Evolutionary conservation across 2,113 vertebrate genomes (phyloP), one percentile per base, ranked within the genome.

Genomic region (Archocentrus centrarchus): DNA sequence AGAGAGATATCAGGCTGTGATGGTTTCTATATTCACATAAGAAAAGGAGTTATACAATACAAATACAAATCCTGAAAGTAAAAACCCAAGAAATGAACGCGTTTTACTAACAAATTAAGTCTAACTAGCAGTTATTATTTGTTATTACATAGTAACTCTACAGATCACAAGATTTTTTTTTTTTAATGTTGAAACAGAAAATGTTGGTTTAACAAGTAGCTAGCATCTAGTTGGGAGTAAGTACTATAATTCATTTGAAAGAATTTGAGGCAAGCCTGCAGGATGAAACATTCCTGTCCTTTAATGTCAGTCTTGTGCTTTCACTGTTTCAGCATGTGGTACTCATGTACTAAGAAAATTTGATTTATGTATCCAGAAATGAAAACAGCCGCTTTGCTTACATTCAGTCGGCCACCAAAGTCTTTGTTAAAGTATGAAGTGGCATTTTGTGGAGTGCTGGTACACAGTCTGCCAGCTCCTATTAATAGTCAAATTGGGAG

Each of bases 401-500:
- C 61, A 75, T 78, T 76, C 57, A 70, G n/a, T 79, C n/a, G 9
- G 17, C 83, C 86, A 64, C 66, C 61, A 73, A 90, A 88, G 53
- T 62, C 66, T 77, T 88, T 91, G 79, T 85, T 79, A 63, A 66
- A 88, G 75, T 53, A 17, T 39, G 75, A 91, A 82, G 86, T 83
- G 81, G 58, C 75, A 75, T 91, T 90, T 93, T 73, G 79, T 86
- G 80, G 76, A 79, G 82, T 81, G 75, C 81, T 83, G 81, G 78
- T 85, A 82, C 81, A 82, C 83, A 82, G 84, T 79, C 86, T 92
- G 85, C 83, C 85, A 80, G 80, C 70, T 91, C 86, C 88, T 94
- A 94, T 95, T 95, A 95, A 94, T 93, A 94, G 89, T 92, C 86
- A 87, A 91, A 91, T 79, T 64, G 55, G 62, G 66, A 86, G 61